A percentile compares a stretch with the other conserved stretches of the same genome.
Evolutionary conservation across 2,113 vertebrate genomes (phyloP).

Genomic region (Gasterosteus nipponicus): DNA sequence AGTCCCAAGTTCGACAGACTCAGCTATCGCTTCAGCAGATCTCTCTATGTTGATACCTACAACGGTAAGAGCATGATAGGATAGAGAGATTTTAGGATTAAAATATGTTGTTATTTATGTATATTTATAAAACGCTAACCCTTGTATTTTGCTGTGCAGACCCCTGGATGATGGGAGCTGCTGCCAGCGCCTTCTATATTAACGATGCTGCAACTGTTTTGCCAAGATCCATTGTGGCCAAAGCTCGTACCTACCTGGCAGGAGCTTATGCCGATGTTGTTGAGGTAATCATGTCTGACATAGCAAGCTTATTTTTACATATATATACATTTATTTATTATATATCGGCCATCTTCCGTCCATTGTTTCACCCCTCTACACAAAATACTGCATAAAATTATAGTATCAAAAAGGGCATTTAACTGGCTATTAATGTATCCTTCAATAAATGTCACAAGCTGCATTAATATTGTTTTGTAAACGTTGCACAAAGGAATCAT

Average conservation of each 20-base stretch:
- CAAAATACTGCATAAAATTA: not conserved
- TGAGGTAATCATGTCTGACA: slow-evolving; percentile 77
- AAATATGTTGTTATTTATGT: not conserved
- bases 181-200: slow-evolving; percentile 81
- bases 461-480: not conserved
- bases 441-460: not conserved
- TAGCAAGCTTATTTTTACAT: not conserved
- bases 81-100: not conserved
- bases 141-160: slow-evolving; percentile 60
- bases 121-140: not conserved
- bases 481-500: not conserved
- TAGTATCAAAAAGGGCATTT: not conserved
- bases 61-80: slow-evolving; percentile 75
- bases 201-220: slow-evolving; percentile 85
- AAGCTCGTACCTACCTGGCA: slow-evolving; percentile 79
- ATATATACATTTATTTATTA: not conserved
- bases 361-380: not conserved
- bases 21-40: slow-evolving; percentile 83
- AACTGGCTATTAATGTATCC: not conserved
- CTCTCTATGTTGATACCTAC: slow-evolving; percentile 64
- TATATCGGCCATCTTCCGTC: not conserved
- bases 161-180: slow-evolving; percentile 82
- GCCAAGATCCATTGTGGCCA: slow-evolving; percentile 83
- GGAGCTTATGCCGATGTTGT: slow-evolving; percentile 83
- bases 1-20: slow-evolving; percentile 80